A percentile compares a stretch with the other conserved stretches of the same genome.
phyloP scores from a whole-genome alignment of 2,113 vertebrate genomes.

The Caretta caretta region DNA sequence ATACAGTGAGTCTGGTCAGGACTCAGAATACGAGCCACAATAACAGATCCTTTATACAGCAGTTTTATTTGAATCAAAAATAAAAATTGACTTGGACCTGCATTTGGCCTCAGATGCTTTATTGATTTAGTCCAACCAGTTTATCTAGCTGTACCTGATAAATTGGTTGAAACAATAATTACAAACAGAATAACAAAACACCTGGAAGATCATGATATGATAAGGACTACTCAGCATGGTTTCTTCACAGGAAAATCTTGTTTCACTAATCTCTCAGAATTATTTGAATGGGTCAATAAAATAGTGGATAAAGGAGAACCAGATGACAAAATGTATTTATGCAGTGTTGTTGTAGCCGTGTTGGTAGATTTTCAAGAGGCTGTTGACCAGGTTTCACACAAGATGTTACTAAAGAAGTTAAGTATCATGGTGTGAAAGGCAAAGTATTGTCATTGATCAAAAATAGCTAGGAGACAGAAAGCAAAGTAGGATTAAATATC shows the following conservation, averaged over 20 bases:
- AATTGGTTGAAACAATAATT: background rate
- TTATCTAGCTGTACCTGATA: background rate
- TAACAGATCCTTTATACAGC: background rate
- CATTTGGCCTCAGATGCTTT: background rate
- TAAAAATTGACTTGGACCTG: fast-evolving
- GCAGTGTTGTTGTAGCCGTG: background rate
- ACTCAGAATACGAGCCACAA: background rate
- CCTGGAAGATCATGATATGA: fast-evolving
- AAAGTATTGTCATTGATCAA: fast-evolving
- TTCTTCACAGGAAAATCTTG: background rate
- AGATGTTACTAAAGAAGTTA: background rate
- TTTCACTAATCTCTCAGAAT: background rate
- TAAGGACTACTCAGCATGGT: background rate
- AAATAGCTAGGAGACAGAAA: background rate
- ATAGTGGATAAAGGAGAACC: background rate
- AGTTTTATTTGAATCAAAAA: background rate
- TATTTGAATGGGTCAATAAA: background rate
- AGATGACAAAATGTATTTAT: background rate
- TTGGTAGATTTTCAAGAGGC: background rate
- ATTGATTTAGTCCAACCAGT: background rate
- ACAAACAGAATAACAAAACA: background rate
- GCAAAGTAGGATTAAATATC: background rate
- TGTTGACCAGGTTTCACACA: background rate
- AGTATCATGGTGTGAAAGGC: background rate
- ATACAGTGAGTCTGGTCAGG: background rate